Conservation (phyloP, 2,888 invertebrate genomes). For the Plagodis dolabraria region DNA sequence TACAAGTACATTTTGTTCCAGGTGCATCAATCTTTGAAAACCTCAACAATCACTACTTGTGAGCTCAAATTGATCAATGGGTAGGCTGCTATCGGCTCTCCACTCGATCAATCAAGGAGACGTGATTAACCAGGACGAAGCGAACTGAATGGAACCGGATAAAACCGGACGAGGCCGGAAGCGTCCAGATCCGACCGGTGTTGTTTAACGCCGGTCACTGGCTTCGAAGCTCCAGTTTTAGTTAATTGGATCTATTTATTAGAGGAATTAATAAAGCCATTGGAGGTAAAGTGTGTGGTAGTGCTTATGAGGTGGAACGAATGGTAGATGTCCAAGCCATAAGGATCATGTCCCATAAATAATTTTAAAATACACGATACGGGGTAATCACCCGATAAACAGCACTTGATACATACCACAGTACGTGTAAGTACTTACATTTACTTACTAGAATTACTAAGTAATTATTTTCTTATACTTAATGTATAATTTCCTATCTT, state of each 20-base stretch:
- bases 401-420: too few relatives aligned
- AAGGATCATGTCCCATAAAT: too few relatives aligned
- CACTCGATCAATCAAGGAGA: conserved; percentile 17
- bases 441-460: too few relatives aligned
- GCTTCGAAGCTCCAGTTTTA: not conserved
- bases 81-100: conserved; percentile 1
- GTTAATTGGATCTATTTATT: conserved; percentile 5
- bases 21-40: not conserved
- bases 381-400: too few relatives aligned
- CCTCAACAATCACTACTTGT: conserved; percentile 13
- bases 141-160: not conserved
- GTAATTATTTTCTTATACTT: too few relatives aligned
- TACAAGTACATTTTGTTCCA: not conserved
- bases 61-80: conserved; percentile 14
- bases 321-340: too few relatives aligned
- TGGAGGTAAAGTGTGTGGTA: not conserved
- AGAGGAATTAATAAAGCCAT: not conserved
- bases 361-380: too few relatives aligned
- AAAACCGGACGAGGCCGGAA: conserved; percentile 1
- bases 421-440: too few relatives aligned
- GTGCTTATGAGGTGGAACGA: too few relatives aligned
- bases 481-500: too few relatives aligned
- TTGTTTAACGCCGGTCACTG: conserved; percentile 4
- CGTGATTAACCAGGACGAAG: conserved; percentile 2
- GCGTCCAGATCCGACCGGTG: conserved; percentile 1